Conservation (phyloP, 2,888 invertebrate genomes). For the Sturmia bella region DNA sequence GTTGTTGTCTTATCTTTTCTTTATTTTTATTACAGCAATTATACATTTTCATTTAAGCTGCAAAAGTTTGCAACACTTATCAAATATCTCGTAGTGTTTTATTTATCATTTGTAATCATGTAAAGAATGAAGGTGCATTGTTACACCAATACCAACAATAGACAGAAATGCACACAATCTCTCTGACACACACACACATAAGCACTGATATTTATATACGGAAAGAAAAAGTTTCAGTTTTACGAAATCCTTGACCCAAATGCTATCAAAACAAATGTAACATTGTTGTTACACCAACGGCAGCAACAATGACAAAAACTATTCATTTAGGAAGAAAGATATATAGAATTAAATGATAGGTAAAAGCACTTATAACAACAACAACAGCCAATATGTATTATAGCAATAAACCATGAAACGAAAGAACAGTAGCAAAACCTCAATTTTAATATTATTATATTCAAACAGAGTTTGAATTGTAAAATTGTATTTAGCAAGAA, state of each 20-base stretch:
- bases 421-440: slow-evolving; percentile 25
- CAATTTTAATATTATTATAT: slow-evolving; percentile 22
- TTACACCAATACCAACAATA: slow-evolving; percentile 25
- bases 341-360: slow-evolving; percentile 6
- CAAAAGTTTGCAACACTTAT: not conserved
- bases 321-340: not conserved
- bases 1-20: too few relatives aligned
- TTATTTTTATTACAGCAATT: too few relatives aligned
- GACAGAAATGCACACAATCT: not conserved
- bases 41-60: not conserved
- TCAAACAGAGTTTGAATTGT: not conserved
- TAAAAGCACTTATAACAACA: not conserved
- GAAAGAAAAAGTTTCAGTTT: slow-evolving; percentile 52
- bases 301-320: slow-evolving; percentile 33
- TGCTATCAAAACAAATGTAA: slow-evolving; percentile 59
- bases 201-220: slow-evolving; percentile 17
- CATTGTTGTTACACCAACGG: slow-evolving; percentile 39
- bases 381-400: slow-evolving; percentile 1
- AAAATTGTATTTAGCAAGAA: not conserved
- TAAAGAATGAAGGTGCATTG: slow-evolving; percentile 42
- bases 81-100: not conserved
- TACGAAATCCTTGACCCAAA: slow-evolving; percentile 64
- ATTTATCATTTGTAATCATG: slow-evolving; percentile 27
- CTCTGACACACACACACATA: not conserved
- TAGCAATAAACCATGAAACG: not conserved